Percentiles rank a stretch among this genome's conserved stretches.
Conservation (phyloP, 2,113 vertebrate species). For the Psophia crepitans region DNA sequence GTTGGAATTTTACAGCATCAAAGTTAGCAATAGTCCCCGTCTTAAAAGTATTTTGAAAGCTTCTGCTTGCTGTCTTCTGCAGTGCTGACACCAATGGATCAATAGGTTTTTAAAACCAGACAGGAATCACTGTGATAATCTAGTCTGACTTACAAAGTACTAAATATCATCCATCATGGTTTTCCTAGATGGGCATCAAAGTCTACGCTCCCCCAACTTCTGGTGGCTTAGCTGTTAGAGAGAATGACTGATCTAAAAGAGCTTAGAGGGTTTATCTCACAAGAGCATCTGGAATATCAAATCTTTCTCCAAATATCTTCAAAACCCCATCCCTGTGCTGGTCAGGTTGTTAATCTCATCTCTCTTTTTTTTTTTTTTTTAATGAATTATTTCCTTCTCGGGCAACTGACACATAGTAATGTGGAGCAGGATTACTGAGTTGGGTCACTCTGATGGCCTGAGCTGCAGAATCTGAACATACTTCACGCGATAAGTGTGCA, state of each 20-base stretch:
- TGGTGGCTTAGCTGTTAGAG: slow-evolving; percentile 30
- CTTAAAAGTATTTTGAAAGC: slow-evolving; percentile 31
- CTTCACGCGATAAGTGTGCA: background rate
- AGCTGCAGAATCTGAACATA: background rate
- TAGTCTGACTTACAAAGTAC: slow-evolving; percentile 62
- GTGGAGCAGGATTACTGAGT: background rate
- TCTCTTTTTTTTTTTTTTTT: no score
- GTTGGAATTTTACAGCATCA: slow-evolving; percentile 12
- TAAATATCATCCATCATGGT: slow-evolving; percentile 60
- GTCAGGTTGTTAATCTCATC: background rate
- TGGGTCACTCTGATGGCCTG: background rate
- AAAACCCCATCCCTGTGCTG: background rate
- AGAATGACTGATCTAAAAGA: slow-evolving; percentile 49
- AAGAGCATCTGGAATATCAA: slow-evolving; percentile 42
- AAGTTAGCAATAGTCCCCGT: background rate
- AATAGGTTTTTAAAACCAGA: slow-evolving; percentile 62
- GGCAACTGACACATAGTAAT: background rate
- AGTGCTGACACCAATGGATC: slow-evolving; percentile 43
- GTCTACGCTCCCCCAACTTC: slow-evolving; percentile 24
- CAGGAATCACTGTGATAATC: slow-evolving; percentile 57
- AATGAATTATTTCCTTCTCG: no score
- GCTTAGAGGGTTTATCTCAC: slow-evolving; percentile 53
- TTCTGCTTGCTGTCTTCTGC: slow-evolving; percentile 44
- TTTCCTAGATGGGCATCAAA: slow-evolving; percentile 56
- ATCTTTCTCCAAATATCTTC: slow-evolving; percentile 36